These are phyloP conservation scores for Chrysolina americana DNA, from an alignment of 2,888 invertebrate species.

Conservation along the genomic window DNA sequence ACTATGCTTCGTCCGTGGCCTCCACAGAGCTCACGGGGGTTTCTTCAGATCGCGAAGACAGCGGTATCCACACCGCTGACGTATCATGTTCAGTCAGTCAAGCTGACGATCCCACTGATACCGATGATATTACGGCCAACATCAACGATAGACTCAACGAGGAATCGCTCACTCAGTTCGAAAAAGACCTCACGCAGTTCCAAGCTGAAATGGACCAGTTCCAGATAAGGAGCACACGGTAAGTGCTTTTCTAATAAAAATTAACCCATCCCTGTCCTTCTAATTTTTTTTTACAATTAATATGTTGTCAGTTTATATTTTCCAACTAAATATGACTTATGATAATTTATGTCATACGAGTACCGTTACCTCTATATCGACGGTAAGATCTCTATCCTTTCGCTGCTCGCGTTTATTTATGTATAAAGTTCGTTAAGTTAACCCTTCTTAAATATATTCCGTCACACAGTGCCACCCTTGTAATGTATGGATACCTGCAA, in stretches of 20 bases:
- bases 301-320: no score
- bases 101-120: constrained; percentile 80
- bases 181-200: constrained; percentile 46
- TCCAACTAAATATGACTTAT: neutral
- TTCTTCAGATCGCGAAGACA: constrained; percentile 80
- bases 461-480: no score
- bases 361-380: no score
- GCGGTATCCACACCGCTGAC: constrained; percentile 84
- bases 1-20: constrained; percentile 72
- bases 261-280: no score
- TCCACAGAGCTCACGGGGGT: constrained; percentile 76
- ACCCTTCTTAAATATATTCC: no score
- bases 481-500: no score
- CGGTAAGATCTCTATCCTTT: no score
- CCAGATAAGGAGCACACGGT: constrained; percentile 26
- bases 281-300: no score
- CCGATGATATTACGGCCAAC: constrained; percentile 62
- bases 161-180: constrained; percentile 43
- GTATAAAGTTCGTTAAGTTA: no score
- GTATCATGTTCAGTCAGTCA: constrained; percentile 83
- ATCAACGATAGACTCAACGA: constrained; percentile 61
- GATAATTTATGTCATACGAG: no score
- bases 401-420: no score
- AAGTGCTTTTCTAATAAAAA: neutral
- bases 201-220: constrained; percentile 44